A percentile compares a stretch with the other conserved stretches of the same genome.
phyloP scores from a whole-genome alignment of 2,888 invertebrate species.

The Eristalinus aeneus region DNA sequence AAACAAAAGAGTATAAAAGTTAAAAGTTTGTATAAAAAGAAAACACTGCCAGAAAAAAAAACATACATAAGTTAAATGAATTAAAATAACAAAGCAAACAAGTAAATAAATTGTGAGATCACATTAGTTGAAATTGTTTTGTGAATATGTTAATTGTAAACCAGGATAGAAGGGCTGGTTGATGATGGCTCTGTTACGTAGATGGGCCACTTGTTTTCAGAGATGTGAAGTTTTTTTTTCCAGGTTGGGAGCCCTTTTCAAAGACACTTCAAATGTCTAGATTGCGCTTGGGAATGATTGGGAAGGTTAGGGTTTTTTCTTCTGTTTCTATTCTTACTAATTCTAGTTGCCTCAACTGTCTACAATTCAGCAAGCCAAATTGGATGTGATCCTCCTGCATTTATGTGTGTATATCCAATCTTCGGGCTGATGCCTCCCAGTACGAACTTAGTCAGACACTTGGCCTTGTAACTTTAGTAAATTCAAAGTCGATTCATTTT shows the following conservation, averaged over 20 bases:
- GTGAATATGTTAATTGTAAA: conserved; percentile 29
- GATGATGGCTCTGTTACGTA: not conserved
- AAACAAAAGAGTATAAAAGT: conserved; percentile 9
- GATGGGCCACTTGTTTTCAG: not conserved
- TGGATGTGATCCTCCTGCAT: no score
- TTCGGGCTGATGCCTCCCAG: no score
- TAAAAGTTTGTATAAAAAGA: conserved; percentile 6
- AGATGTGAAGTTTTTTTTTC: not conserved
- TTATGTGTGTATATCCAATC: no score
- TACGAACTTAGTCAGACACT: no score
- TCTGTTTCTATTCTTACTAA: not conserved
- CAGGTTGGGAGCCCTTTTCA: not conserved
- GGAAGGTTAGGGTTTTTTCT: not conserved
- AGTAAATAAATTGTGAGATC: conserved; percentile 8
- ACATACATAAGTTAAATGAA: conserved; percentile 39
- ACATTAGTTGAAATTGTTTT: conserved; percentile 25
- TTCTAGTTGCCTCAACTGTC: no score
- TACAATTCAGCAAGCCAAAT: no score
- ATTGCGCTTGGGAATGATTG: not conserved
- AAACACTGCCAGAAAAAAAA: conserved; percentile 66
- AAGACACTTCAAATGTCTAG: not conserved
- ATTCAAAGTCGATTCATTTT: no score
- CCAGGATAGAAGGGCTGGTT: not conserved
- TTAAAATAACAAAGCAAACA: conserved; percentile 11
- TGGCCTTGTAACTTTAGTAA: no score